Evolutionary conservation across 2,113 vertebrate genomes (phyloP).

Genomic region (Triplophysa rosa): DNA sequence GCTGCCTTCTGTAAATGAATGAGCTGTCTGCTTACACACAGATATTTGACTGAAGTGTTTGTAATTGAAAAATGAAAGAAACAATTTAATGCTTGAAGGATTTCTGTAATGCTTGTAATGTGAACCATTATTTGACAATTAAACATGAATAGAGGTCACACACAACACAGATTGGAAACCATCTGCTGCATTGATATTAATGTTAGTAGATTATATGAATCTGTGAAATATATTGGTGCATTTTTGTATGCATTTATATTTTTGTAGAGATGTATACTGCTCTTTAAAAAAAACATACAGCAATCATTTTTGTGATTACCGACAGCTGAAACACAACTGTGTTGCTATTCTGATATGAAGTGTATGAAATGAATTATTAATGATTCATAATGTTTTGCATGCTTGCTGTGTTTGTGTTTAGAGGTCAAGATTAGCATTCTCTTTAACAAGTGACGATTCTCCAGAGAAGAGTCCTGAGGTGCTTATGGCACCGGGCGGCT

Average conservation of each 20-base stretch:
- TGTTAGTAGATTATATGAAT: neutral
- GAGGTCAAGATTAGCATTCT: constrained; percentile 68
- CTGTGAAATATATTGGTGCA: too few relatives aligned
- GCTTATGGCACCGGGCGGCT: constrained; percentile 7
- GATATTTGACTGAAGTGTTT: constrained; percentile 7
- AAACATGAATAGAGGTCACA: neutral
- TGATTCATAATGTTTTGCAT: neutral
- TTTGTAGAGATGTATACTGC: too few relatives aligned
- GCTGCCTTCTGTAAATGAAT: neutral
- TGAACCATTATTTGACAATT: neutral
- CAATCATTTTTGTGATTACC: too few relatives aligned
- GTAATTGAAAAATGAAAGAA: neutral
- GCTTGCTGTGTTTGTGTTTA: constrained; percentile 53
- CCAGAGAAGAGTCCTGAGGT: constrained; percentile 46
- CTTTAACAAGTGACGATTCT: constrained; percentile 58
- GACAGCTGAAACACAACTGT: too few relatives aligned
- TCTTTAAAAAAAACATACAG: too few relatives aligned
- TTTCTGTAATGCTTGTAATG: neutral
- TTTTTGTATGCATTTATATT: too few relatives aligned
- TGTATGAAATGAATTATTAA: too few relatives aligned
- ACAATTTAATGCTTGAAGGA: neutral
- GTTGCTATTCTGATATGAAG: too few relatives aligned
- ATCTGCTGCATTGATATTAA: neutral
- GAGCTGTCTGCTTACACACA: neutral
- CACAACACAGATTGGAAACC: too few relatives aligned